Base-by-base conservation (phyloP, 1,140 invertebrate species). In the Cheumatopsyche charites region DNA sequence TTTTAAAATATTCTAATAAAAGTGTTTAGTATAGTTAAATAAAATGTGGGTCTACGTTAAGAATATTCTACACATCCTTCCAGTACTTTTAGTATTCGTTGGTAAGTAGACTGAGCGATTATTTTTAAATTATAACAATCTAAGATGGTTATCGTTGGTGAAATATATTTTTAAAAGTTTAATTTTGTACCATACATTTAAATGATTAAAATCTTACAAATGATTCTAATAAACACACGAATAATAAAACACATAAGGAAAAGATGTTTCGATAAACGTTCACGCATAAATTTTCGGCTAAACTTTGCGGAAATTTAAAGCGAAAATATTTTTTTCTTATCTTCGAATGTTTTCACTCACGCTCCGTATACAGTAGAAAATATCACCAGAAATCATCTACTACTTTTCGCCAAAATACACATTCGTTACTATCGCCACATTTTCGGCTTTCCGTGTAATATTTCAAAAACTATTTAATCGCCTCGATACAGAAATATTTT, bases 401-500 rank as follows among this genome's bases (percentile, higher is more conserved):
- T 7, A 25, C 25, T 58, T 23, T 58, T 58, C 23, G 55, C 29
- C 29, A 36, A 58, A 12, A 21, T 58, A 13, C 23, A 23, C 19
- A 25, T 58, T 21, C 13, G 55, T 55, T 13, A 12, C 3, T 25
- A 19, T 58, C 12, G 43, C 15, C 43, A 47, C 43, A n/a, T 23
- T 25, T 58, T 58, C 23, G 55, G 23, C 55, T 58, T 23, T 9
- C 55, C 21, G 7, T 25, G 23, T 58, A 58, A 58, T 58, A 58
- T 58, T 58, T 58, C 55, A 58, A 58, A 58, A 58, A 25, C 21
- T 58, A 58, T 58, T 58, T 58, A 58, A 58, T 58, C 55, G 55
- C 17, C 21, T 23, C 55, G 55, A 58, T 58, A 58, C 55, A 58
- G 55, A 58, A 58, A 58, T 58, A 58, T 58, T 58, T 58, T 19